Evolutionary conservation across 2,888 invertebrate species (phyloP).

Genomic region (Drosophila atripex): DNA sequence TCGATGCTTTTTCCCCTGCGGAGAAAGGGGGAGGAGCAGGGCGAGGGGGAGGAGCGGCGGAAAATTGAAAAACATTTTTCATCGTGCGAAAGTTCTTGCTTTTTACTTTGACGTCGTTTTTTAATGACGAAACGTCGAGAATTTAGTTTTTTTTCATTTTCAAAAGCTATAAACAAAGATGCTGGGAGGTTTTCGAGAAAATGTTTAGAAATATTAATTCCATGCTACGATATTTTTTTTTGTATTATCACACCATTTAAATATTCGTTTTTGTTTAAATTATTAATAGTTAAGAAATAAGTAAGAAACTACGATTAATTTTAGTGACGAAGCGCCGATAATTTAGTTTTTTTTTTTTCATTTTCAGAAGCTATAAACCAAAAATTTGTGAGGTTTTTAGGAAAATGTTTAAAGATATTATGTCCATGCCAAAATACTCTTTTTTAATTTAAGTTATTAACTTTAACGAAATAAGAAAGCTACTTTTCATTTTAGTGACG

Average conservation of each 20-base stretch:
- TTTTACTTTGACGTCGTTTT: constrained; percentile 67
- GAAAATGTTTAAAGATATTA: no score
- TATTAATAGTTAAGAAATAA: neutral
- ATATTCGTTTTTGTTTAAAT: neutral
- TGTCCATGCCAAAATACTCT: no score
- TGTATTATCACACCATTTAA: neutral
- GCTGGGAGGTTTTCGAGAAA: constrained; percentile 36
- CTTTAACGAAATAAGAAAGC: no score
- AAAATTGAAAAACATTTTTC: constrained; percentile 73
- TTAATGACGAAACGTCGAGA: constrained; percentile 68
- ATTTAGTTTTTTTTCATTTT: constrained; percentile 56
- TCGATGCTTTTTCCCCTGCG: neutral
- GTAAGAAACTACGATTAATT: no score
- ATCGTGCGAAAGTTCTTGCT: constrained; percentile 59
- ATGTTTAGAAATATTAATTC: neutral
- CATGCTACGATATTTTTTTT: neutral
- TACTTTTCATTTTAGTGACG: no score
- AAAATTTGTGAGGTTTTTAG: no score
- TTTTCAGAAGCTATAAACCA: no score
- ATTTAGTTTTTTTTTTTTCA: no score
- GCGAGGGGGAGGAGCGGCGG: neutral
- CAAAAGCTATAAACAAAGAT: constrained; percentile 60
- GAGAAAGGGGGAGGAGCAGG: no score
- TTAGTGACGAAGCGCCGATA: no score
- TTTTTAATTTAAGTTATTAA: no score